A percentile compares a stretch with the other conserved stretches of the same genome.
Conservation (phyloP, 2,113 vertebrate species). For the Cinclus mexicanus region DNA sequence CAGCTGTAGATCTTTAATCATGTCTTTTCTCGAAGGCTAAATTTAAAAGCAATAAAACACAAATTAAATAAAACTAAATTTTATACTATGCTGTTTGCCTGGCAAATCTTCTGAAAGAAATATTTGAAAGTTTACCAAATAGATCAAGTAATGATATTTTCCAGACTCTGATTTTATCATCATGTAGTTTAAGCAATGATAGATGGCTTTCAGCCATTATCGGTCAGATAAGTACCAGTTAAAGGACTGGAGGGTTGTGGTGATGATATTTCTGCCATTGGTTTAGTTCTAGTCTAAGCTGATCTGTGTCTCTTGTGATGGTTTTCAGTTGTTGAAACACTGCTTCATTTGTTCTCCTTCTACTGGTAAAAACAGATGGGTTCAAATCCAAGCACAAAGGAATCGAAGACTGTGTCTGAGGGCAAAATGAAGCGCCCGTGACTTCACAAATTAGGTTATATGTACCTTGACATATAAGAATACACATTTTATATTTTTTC, state of each 20-base stretch:
- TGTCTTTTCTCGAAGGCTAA: conserved; percentile 28
- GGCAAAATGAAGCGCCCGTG: not conserved
- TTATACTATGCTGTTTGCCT: conserved; percentile 40
- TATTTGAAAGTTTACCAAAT: conserved; percentile 66
- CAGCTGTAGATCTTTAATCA: conserved; percentile 36
- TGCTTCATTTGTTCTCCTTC: not conserved
- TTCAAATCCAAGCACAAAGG: not conserved
- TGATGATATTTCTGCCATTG: not conserved
- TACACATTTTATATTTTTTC: not conserved
- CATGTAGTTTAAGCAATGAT: conserved; percentile 48
- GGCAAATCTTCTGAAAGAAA: conserved; percentile 68
- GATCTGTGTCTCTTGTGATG: not conserved
- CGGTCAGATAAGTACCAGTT: conserved; percentile 33
- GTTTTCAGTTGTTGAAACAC: conserved; percentile 16
- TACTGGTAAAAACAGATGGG: not conserved
- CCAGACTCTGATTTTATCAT: conserved; percentile 68
- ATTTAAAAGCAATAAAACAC: conserved; percentile 60
- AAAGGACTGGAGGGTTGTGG: not conserved
- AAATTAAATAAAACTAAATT: conserved; percentile 64
- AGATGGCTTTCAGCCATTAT: conserved; percentile 21
- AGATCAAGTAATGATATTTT: conserved; percentile 65
- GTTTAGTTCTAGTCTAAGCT: not conserved
- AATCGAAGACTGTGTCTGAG: not conserved
- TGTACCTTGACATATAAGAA: not conserved
- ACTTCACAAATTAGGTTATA: not conserved